These are phyloP conservation scores for Actinernus sp. DNA, from an alignment of 92 coral and sea anemone genomes.

Conservation along the genomic window DNA sequence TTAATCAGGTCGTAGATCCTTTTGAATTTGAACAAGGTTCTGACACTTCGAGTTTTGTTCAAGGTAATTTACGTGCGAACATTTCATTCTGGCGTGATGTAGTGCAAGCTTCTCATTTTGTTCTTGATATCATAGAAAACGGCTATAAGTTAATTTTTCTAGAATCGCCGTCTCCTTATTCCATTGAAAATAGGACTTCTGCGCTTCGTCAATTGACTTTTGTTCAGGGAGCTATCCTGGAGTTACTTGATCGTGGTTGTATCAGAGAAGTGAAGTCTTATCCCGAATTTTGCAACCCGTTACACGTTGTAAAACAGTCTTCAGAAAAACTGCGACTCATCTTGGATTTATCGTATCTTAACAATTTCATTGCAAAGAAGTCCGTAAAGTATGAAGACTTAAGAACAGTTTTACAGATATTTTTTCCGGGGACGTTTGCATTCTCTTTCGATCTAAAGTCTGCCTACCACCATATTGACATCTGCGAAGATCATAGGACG, in stretches of 20 bases:
- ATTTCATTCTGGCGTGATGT: slow-evolving; percentile 45
- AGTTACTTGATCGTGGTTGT: slow-evolving; percentile 30
- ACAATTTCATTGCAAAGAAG: slow-evolving; percentile 38
- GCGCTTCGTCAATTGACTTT: slow-evolving; percentile 19
- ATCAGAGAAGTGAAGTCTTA: slow-evolving; percentile 18
- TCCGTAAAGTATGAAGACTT: slow-evolving; percentile 53
- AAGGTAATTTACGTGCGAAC: slow-evolving; percentile 9
- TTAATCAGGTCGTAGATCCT: no score
- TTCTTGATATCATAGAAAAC: slow-evolving; percentile 46
- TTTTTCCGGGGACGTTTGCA: slow-evolving; percentile 32
- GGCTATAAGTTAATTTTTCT: slow-evolving; percentile 50
- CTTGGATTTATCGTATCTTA: slow-evolving; percentile 57
- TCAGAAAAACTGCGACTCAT: slow-evolving; percentile 63
- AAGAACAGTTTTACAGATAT: slow-evolving; percentile 57
- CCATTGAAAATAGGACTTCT: slow-evolving; percentile 51
- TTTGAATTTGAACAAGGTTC: neutral
- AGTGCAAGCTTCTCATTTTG: slow-evolving; percentile 46
- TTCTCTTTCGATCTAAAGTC: slow-evolving; percentile 58
- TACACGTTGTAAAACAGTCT: slow-evolving; percentile 52
- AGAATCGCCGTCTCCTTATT: slow-evolving; percentile 38
- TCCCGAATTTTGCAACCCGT: slow-evolving; percentile 59
- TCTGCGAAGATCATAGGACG: slow-evolving; percentile 54
- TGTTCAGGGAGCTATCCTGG: slow-evolving; percentile 46
- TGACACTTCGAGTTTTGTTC: neutral
- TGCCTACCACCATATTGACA: slow-evolving; percentile 63